Evolutionary conservation across 2,797 vertebrate genomes (phyloP).

Genomic region (Hydrolagus colliei): DNA sequence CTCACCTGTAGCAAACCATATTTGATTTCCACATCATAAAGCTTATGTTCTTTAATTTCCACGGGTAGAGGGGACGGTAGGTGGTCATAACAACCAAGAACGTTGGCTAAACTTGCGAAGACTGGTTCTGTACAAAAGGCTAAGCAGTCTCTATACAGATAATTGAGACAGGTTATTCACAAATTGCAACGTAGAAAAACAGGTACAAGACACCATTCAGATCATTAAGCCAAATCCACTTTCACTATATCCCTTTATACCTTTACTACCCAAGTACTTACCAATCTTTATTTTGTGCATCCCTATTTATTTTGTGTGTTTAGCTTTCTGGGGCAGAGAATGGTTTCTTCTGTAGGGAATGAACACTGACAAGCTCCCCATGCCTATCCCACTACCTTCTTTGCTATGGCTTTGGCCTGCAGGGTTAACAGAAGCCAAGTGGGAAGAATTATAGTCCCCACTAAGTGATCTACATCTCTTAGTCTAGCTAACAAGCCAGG

Average conservation of each 20-base stretch:
- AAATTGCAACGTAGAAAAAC: background rate
- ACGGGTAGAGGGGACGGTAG: conserved; percentile 79
- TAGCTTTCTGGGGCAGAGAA: too few species aligned
- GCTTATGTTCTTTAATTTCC: conserved; percentile 92
- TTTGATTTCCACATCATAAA: conserved; percentile 93
- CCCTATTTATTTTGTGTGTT: too few species aligned
- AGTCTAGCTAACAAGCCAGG: too few species aligned
- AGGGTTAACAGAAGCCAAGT: too few species aligned
- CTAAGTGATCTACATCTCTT: too few species aligned
- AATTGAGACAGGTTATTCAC: conserved; percentile 32
- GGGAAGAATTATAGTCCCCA: too few species aligned
- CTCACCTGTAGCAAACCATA: conserved; percentile 92
- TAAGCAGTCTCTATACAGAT: conserved; percentile 77
- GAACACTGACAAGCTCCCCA: too few species aligned
- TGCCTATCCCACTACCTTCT: too few species aligned
- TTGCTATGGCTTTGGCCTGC: too few species aligned
- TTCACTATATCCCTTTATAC: background rate
- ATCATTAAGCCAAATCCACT: background rate
- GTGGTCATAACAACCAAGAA: conserved; percentile 91
- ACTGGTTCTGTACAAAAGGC: conserved; percentile 97
- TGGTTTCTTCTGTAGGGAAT: too few species aligned
- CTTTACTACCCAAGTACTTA: too few species aligned
- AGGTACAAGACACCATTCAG: background rate
- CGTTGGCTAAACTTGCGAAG: conserved; percentile 90
- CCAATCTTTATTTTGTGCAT: too few species aligned